These are phyloP conservation scores for Zaprionus taronus DNA, from an alignment of 1,140 invertebrate species.

Conservation along the genomic window DNA sequence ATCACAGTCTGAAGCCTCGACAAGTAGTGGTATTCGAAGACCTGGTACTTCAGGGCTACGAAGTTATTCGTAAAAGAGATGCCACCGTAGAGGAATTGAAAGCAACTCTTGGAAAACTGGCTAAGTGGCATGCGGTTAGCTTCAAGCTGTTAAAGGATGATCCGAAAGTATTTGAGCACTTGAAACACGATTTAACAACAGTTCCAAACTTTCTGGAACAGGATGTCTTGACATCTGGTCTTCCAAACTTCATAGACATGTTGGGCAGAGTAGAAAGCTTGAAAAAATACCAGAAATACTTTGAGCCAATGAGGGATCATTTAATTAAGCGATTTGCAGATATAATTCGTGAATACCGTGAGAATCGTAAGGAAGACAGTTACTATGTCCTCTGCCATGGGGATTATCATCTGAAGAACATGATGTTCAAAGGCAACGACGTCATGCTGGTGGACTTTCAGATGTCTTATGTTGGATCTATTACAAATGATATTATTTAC, in stretches of 20 bases:
- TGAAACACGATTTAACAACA: slow-evolving; percentile 3
- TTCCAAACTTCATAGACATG: slow-evolving; percentile 27
- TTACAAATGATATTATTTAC: slow-evolving; percentile 38
- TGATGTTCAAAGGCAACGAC: slow-evolving; percentile 48
- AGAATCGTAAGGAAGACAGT: slow-evolving; percentile 3
- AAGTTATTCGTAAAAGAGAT: slow-evolving; percentile 41
- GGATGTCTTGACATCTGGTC: slow-evolving; percentile 6
- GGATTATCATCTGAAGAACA: slow-evolving; percentile 37
- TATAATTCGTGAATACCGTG: slow-evolving; percentile 20
- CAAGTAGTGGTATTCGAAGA: slow-evolving; percentile 67
- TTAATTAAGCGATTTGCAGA: neutral
- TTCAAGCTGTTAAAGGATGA: slow-evolving; percentile 34
- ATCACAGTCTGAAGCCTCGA: slow-evolving; percentile 49
- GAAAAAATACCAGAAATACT: slow-evolving; percentile 30
- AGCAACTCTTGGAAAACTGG: slow-evolving; percentile 36
- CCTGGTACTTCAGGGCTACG: slow-evolving; percentile 51
- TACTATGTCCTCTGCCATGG: slow-evolving; percentile 46
- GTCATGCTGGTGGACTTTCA: slow-evolving; percentile 44
- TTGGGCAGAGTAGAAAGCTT: slow-evolving; percentile 21
- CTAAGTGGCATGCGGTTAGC: slow-evolving; percentile 45
- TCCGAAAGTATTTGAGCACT: slow-evolving; percentile 21
- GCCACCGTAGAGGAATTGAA: slow-evolving; percentile 37
- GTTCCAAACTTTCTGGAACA: slow-evolving; percentile 2
- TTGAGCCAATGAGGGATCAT: neutral
- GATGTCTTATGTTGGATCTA: slow-evolving; percentile 26